Evolutionary conservation across 1,140 invertebrate species (phyloP), one percentile per base, ranked within the genome.

Genomic region (Cecropterus lyciades): DNA sequence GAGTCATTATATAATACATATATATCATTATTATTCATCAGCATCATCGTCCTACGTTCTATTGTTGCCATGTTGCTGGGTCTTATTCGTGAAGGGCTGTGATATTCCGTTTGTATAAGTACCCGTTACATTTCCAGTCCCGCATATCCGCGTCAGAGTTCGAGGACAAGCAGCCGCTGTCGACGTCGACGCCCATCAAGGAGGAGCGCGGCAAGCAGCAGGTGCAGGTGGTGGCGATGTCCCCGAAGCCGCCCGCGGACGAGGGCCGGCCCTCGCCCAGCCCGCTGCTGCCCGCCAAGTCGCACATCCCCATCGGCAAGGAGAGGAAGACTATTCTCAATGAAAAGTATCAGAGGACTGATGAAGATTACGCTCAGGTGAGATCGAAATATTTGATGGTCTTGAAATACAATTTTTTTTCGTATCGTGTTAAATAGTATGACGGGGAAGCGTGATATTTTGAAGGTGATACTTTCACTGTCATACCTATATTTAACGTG

Each of bases 101-200:
- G 0, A 2, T 40, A 40, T 40, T n/a, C 6, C 37, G 37, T 40
- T n/a, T 11, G 10, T 40, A 40, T 40, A n/a, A n/a, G 37, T 40
- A 3, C 7, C 9, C n/a, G 2, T 30, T 46, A 13, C 27, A n/a
- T 45, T 78, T 65, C 7, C 72, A 84, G 82, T 69, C 77, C 15
- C 80, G 79, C 24, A 62, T 79, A 17, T 76, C 79, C 20, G 67
- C 75, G 57, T 69, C 72, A 7, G 87, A 88, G 56, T 72, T 75
- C 16, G 77, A 78, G 27, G 77, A 74, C 5, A 80, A 79, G 57
- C 91, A 79, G 57, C 91, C 91, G 45, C 70, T 92, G 46, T 89
- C 83, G 1, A 89, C 89, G 13, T 92, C 91, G 3, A 92, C 89
- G 7, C 89, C 91, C 1, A 79, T 92, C 13, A 91, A 20, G 20